phyloP scores from a whole-genome alignment of 2,888 invertebrate species.

The Drosophila monieri region DNA sequence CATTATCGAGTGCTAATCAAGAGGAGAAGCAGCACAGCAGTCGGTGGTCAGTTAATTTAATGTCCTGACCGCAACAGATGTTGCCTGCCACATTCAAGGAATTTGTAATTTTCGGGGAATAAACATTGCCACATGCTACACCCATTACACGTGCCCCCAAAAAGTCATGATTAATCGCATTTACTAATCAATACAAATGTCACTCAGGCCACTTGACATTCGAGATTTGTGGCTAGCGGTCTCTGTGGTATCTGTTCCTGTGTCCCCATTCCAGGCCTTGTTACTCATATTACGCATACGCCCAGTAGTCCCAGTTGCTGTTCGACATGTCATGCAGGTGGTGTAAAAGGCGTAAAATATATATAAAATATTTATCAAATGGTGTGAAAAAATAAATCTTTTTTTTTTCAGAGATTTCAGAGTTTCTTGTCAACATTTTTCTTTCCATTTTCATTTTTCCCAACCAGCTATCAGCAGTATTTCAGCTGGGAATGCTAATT shows the following conservation, averaged over 20 bases:
- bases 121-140: conserved; percentile 50
- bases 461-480: conserved; percentile 34
- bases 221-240: conserved; percentile 68
- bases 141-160: conserved; percentile 17
- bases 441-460: conserved; percentile 45
- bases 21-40: conserved; percentile 17
- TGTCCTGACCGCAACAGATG: conserved; percentile 23
- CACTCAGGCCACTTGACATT: conserved; percentile 70
- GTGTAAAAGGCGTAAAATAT: conserved; percentile 15
- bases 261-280: conserved; percentile 8
- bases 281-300: conserved; percentile 72
- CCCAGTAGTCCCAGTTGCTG: conserved; percentile 59
- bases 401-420: not conserved
- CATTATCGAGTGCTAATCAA: conserved; percentile 41
- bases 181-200: conserved; percentile 77
- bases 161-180: conserved; percentile 68
- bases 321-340: conserved; percentile 37
- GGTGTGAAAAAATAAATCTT: conserved; percentile 20
- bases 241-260: conserved; percentile 7
- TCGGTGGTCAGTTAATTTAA: conserved; percentile 8
- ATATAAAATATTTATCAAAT: conserved; percentile 31
- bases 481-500: conserved; percentile 43
- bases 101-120: conserved; percentile 9
- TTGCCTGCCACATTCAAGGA: conserved; percentile 8
- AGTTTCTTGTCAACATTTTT: conserved; percentile 28